Base-by-base conservation (phyloP, 2,888 invertebrate species). In the Melinaea menophilus region DNA sequence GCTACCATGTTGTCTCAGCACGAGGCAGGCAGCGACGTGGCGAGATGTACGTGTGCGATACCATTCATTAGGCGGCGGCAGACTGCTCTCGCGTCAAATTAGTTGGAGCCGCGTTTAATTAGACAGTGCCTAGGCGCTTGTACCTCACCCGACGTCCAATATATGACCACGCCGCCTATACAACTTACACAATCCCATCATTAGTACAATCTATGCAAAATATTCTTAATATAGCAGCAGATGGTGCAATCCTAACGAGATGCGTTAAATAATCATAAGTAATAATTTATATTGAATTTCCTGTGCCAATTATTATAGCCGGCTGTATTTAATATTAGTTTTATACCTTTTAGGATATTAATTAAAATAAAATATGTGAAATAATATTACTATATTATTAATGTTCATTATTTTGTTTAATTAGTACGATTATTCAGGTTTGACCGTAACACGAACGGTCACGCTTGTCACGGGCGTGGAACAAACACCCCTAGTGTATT, bases 41-140 rank as follows among this genome's bases (percentile, higher is more conserved):
- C 67, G 80, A 80, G 90, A 90, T 90, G 86, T 84, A 88, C 88
- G 90, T 89, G 88, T 89, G 85, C 85, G 90, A 90, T 90, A 90
- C 83, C 81, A 88, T 90, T 90, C 90, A 90, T 90, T 90, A 90
- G 84, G 81, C 82, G 81, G 80, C 77, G 76, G 77, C 77, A 76
- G 77, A 75, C 77, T 75, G 77, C 82, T 81, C 85, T 77, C 82
- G 88, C 85, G 88, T 90, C 90, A 89, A 90, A 90, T 90, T 90
- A 90, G 88, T 81, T 77, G 76, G 75, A 78, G 75, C 80, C 79
- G 80, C 81, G 81, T 79, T 85, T 90, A 90, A 90, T 90, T 90
- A 90, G 88, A 85, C 84, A 79, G 80, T 73, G 79, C 67, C 64
- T 66, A 63, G 67, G 64, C 62, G 62, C 64, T 59, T 71, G 70